Conservation (phyloP, 2,113 vertebrate genomes). For the Anhinga rufa region DNA sequence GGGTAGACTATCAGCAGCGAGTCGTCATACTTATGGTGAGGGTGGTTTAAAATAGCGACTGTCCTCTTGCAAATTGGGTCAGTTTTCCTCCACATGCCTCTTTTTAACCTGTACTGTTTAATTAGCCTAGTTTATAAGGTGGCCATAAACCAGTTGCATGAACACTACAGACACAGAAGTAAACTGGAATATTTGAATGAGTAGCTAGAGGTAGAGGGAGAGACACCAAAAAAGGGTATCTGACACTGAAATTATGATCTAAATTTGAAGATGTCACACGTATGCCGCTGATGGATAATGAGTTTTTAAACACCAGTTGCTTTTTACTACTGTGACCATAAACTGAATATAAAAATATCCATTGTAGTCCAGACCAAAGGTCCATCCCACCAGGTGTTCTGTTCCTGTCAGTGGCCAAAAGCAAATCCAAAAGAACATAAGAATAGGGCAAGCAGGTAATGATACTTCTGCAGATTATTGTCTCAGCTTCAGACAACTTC, state of each 20-base stretch:
- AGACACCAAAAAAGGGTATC: neutral
- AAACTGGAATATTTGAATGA: neutral
- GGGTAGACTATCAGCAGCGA: neutral
- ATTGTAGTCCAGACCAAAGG: neutral
- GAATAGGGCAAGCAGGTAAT: neutral
- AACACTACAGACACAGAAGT: neutral
- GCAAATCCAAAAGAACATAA: neutral
- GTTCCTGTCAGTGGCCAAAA: neutral
- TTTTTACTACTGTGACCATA: neutral
- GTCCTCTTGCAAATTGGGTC: neutral
- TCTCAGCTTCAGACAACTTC: neutral
- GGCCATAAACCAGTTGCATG: neutral
- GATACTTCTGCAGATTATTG: neutral
- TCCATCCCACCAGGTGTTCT: neutral
- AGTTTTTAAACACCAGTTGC: neutral
- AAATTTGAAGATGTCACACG: neutral
- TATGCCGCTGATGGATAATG: neutral
- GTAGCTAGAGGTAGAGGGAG: neutral
- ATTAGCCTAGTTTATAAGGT: neutral
- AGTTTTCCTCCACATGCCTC: neutral
- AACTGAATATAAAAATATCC: neutral
- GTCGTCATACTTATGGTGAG: neutral
- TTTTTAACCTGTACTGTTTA: neutral
- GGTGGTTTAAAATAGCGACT: neutral
- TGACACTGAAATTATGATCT: neutral